Percentiles rank a stretch among this genome's conserved stretches.
These are phyloP conservation scores for Leptinotarsa peninsularis DNA, from an alignment of 2,888 invertebrate species.

Conservation along the genomic window DNA sequence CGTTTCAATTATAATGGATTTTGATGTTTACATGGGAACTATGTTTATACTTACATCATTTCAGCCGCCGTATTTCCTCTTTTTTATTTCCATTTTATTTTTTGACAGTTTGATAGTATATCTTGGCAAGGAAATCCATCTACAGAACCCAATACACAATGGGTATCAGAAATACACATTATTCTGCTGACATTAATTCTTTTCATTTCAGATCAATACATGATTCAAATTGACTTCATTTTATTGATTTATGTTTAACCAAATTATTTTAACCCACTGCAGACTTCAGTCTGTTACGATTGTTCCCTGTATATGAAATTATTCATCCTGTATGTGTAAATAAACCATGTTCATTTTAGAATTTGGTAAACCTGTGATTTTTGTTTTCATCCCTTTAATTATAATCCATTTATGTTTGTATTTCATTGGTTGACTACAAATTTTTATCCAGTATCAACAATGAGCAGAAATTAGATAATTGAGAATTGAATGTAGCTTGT, in stretches of 20 bases:
- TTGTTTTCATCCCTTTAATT: slow-evolving; percentile 14
- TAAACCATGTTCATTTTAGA: slow-evolving; percentile 21
- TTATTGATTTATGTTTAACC: slow-evolving; percentile 33
- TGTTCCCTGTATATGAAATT: slow-evolving; percentile 25
- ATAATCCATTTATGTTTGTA: background rate
- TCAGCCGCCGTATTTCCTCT: too few species aligned
- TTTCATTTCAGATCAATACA: background rate
- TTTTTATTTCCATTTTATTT: too few species aligned
- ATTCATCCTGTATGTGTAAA: slow-evolving; percentile 35
- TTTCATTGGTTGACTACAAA: background rate
- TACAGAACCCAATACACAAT: background rate
- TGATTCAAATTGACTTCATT: slow-evolving; percentile 11
- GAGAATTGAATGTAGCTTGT: too few species aligned
- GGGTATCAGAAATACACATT: background rate
- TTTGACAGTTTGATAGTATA: too few species aligned
- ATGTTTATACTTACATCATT: too few species aligned
- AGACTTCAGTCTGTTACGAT: slow-evolving; percentile 32
- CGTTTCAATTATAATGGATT: background rate
- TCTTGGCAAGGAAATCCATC: too few species aligned
- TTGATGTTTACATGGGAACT: background rate
- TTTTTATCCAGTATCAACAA: background rate
- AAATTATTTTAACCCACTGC: slow-evolving; percentile 22
- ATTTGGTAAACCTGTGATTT: slow-evolving; percentile 9
- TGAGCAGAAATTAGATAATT: background rate
- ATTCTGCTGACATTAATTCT: slow-evolving; percentile 3